phyloP scores from a whole-genome alignment of 1,140 invertebrate species.

The Arctopsyche grandis region DNA sequence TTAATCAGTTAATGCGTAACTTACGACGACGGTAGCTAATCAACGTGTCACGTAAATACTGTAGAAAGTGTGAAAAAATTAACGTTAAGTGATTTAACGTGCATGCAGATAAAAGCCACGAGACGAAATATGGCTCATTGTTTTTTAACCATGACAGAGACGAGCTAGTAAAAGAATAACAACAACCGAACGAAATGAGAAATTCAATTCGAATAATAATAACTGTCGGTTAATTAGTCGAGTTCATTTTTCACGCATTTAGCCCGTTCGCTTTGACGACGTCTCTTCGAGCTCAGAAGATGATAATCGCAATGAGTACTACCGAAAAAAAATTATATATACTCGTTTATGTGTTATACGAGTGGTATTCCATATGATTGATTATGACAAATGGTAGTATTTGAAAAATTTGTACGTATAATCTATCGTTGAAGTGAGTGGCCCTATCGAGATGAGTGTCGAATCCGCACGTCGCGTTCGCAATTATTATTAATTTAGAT shows the following conservation, averaged over 20 bases:
- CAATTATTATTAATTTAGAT: neutral
- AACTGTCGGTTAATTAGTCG: neutral
- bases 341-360: neutral
- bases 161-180: neutral
- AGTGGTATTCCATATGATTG: neutral
- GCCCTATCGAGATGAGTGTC: neutral
- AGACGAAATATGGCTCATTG: conserved; percentile 34
- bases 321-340: conserved; percentile 7
- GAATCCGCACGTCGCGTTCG: neutral
- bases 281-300: neutral
- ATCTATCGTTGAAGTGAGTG: neutral
- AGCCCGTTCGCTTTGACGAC: conserved; percentile 2
- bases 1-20: neutral
- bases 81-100: conserved; percentile 34
- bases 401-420: neutral
- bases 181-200: too few relatives aligned
- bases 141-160: neutral
- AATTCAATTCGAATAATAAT: too few relatives aligned
- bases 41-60: conserved; percentile 25
- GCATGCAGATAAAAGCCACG: neutral
- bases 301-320: conserved; percentile 13
- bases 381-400: conserved; percentile 27
- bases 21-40: conserved; percentile 10
- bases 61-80: conserved; percentile 32
- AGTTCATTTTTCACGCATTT: conserved; percentile 12